Evolutionary conservation across 2,888 invertebrate species (phyloP).

Genomic region (Aphodius sticticus): DNA sequence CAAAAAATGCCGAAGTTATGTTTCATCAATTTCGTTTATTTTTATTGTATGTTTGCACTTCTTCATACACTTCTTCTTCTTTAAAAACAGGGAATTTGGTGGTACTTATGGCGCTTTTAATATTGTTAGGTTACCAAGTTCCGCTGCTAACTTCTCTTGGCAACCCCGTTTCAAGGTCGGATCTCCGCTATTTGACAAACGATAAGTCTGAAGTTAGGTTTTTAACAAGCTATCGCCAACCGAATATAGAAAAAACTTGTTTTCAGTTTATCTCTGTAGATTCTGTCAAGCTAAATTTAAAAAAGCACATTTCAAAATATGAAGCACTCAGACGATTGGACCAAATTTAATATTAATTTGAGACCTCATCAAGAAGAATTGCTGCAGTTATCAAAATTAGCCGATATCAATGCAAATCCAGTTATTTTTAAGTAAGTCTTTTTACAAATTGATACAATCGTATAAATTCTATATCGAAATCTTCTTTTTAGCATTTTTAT

Average conservation of each 20-base stretch:
- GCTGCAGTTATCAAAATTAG: slow-evolving; percentile 47
- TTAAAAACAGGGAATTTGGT: no score
- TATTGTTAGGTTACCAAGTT: no score
- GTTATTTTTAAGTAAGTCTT: slow-evolving; percentile 44
- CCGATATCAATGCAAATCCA: slow-evolving; percentile 47
- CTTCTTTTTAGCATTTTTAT: slow-evolving; percentile 46
- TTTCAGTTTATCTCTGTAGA: not conserved
- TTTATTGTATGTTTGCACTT: no score
- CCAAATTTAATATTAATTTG: slow-evolving; percentile 38
- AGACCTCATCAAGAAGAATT: slow-evolving; percentile 49
- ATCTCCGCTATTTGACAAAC: no score
- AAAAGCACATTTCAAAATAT: slow-evolving; percentile 28
- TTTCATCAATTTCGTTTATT: no score
- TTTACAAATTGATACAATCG: not conserved
- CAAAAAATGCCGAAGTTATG: no score
- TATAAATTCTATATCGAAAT: slow-evolving; percentile 11
- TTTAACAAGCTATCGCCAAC: not conserved
- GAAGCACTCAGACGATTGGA: slow-evolving; percentile 30
- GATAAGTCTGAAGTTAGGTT: slow-evolving; percentile 26
- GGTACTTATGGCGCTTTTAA: no score
- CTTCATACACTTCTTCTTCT: no score
- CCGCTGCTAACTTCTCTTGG: no score
- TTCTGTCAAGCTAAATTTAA: slow-evolving; percentile 7
- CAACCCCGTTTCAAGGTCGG: no score
- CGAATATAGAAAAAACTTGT: not conserved